Base-by-base conservation (phyloP, 2,888 invertebrate genomes). In the Hipparchia sbordonii region DNA sequence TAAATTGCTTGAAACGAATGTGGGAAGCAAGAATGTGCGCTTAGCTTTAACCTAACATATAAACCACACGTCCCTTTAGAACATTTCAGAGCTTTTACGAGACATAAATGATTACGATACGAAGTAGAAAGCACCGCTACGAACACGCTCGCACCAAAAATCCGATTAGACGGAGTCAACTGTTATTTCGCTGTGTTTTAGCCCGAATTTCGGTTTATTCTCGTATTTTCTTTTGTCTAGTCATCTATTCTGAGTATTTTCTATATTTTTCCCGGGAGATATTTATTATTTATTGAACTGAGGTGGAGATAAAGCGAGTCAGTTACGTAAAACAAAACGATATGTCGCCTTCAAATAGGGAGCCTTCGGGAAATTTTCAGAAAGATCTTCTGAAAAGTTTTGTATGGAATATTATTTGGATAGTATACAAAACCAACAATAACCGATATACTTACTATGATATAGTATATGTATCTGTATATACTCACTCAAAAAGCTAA, bases 71-170 rank as follows among this genome's bases (percentile, higher is more conserved):
- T 62, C 62, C 12, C 62, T 12, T 62, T 8, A n/a, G 9, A 62
- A 33, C 33, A 39, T 60, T 60, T 46, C 62, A n/a, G 62, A 62
- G 48, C 62, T 71, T 74, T 74, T 74, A 74, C 60, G 71, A 9
- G 54, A 63, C 67, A 59, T 71, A 63, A 71, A 74, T 62, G 46
- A 60, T 71, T 68, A 71, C 73, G 67, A 65, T 65, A 54, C 68
- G 33, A 59, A 67, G 13, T 7, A 46, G 45, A 39, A 39, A 39
- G 39, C 39, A 39, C 39, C 39, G 39, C 61, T 13, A 62, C 46
- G 71, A 62, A 54, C 63, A 63, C 59, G 67, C 68, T 60, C 71
- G 60, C 71, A 71, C 73, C 60, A 71, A 68, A 74, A 71, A 71
- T 68, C 65, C 61, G 71, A 74, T 71, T 65, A 68, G 67, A 67